A percentile compares a stretch with the other conserved stretches of the same genome.
These are phyloP conservation scores for Venusia cambrica DNA, from an alignment of 2,888 invertebrate genomes.

Conservation along the genomic window DNA sequence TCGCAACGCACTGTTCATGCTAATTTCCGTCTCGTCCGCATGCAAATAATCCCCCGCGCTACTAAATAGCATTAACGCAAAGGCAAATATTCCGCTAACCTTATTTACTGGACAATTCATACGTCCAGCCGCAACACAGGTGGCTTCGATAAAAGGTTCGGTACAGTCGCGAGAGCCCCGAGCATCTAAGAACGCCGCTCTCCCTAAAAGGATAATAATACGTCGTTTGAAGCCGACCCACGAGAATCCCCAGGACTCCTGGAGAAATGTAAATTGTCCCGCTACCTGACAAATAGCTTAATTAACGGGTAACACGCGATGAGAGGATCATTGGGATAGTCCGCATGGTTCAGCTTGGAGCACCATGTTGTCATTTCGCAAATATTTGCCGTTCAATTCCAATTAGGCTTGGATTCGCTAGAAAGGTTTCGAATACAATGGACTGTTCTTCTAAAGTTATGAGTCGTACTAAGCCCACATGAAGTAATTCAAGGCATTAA, in stretches of 20 bases:
- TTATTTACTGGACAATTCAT: slow-evolving; percentile 80
- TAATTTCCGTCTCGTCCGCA: slow-evolving; percentile 62
- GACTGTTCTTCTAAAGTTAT: slow-evolving; percentile 57
- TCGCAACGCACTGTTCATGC: slow-evolving; percentile 59
- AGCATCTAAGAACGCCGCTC: slow-evolving; percentile 67
- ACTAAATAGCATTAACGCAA: slow-evolving; percentile 69
- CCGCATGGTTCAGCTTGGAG: slow-evolving; percentile 48
- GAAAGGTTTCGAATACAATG: slow-evolving; percentile 53
- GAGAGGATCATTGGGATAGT: slow-evolving; percentile 64
- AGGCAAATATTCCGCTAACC: slow-evolving; percentile 71
- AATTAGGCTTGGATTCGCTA: slow-evolving; percentile 27
- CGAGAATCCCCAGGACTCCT: slow-evolving; percentile 59
- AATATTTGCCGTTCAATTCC: slow-evolving; percentile 27
- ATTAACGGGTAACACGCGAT: slow-evolving; percentile 75
- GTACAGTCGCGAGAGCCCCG: slow-evolving; percentile 57
- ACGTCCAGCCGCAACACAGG: slow-evolving; percentile 74
- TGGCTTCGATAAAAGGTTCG: slow-evolving; percentile 77
- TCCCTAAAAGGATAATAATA: slow-evolving; percentile 81
- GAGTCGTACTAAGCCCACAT: slow-evolving; percentile 60
- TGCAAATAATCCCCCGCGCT: slow-evolving; percentile 66
- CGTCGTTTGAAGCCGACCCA: slow-evolving; percentile 68
- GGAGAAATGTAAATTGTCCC: slow-evolving; percentile 76
- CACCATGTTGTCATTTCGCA: slow-evolving; percentile 30
- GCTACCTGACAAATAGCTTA: slow-evolving; percentile 78
- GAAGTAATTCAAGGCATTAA: slow-evolving; percentile 69